A percentile compares a stretch with the other conserved stretches of the same genome.
phyloP scores from a whole-genome alignment of 2,113 vertebrate species.

The Orycteropus afer region DNA sequence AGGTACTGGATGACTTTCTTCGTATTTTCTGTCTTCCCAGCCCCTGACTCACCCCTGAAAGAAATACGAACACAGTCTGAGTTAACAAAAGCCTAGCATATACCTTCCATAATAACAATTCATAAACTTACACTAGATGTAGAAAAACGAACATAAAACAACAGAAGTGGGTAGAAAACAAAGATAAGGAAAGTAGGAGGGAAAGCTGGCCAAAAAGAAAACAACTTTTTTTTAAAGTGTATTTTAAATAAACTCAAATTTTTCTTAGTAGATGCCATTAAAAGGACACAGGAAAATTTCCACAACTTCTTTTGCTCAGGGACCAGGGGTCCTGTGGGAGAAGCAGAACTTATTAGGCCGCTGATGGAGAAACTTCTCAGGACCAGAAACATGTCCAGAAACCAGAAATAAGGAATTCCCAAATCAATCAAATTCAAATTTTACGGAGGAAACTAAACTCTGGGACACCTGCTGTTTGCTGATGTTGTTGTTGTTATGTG shows the following conservation, averaged over 20 bases:
- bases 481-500: too few species aligned
- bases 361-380: neutral
- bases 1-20: conserved; percentile 99
- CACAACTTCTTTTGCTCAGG: neutral
- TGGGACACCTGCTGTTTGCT: too few species aligned
- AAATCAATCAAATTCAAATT: neutral
- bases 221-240: neutral
- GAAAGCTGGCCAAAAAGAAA: neutral
- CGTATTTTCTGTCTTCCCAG: conserved; percentile 99
- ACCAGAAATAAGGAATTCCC: neutral
- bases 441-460: neutral
- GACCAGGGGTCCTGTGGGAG: neutral
- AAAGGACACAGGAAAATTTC: neutral
- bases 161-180: neutral
- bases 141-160: neutral
- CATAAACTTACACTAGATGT: neutral
- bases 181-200: neutral
- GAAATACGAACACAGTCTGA: conserved; percentile 72
- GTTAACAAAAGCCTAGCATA: conserved; percentile 16
- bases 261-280: neutral
- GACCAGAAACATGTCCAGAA: neutral
- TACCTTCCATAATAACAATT: neutral
- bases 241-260: neutral
- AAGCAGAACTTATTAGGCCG: neutral
- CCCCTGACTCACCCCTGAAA: conserved; percentile 97